Base-by-base conservation (phyloP, 2,797 vertebrate genomes). In the Salarias fasciatus region DNA sequence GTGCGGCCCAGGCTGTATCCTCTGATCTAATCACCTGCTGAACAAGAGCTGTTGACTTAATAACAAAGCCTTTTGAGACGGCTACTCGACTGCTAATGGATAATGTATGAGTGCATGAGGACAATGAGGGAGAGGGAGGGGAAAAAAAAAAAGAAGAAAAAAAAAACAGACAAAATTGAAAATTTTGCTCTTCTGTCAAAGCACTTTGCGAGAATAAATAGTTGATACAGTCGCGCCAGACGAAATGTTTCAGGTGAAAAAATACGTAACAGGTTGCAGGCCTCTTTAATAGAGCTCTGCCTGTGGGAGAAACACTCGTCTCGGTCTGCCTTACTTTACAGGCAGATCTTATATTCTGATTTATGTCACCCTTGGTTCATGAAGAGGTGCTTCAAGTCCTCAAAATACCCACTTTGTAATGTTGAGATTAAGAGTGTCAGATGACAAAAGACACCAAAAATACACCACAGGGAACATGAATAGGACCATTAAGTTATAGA, bases 1-100 rank as follows among this genome's bases (percentile, higher is more conserved):
- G 65, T 1, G 65, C 50, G 14, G 73, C 58, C 52, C 49, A 8
- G 64, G 61, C 76, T 79, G 54, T 68, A 65, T 60, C 72, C 76
- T 88, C 80, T 81, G 79, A 83, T 83, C 76, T 73, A 82, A 86
- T 88, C 85, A 83, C 81, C 68, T 67, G 66, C 75, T 72, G 61
- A 78, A 83, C 75, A 78, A 84, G 77, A 79, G 79, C 79, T 79
- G 78, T 79, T 84, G 82, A 82, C 73, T 83, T 79, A 65, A 77
- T 82, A 80, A 84, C 67, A 64, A 61, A 76, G 71, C 63, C 67
- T 55, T 75, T 52, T 43, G 61, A 75, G 78, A 76, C 65, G 18
- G 59, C 53, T 76, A 57, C 66, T 54, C 52, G 38, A 62, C 55
- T 41, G 57, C 65, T 74, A 68, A 85, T 69, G 69, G 63, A 55